Evolutionary conservation across 2,888 invertebrate species (phyloP), one percentile per base, ranked within the genome.

Genomic region (Temnothorax unifasciatus): DNA sequence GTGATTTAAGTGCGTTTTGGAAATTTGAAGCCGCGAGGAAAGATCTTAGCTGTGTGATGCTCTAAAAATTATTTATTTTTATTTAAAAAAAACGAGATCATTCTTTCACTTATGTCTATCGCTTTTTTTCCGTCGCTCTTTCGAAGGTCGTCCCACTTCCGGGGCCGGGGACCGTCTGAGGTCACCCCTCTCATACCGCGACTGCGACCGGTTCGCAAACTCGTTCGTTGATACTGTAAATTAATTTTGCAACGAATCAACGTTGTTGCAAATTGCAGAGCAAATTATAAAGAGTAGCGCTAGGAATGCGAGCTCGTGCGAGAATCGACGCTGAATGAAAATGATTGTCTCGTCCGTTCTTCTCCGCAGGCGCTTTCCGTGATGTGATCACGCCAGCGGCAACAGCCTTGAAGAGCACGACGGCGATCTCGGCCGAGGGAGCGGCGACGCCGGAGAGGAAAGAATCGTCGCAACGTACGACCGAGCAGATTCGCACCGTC

Each of bases 91-190:
- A 21, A 54, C 5, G 8, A 34, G 18, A 82, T 84, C 59, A 73
- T 68, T 71, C 52, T 47, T 75, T 73, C 59, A 54, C 61, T 54
- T 63, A 59, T 69, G 11, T 11, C 15, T 47, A 64, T 41, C 44
- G 18, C 15, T 8, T 34, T 61, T 50, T 41, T 57, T 50, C 11
- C 61, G 34, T 41, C 66, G 64, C 61, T 61, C 71, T 75, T 47
- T 1, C 69, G 87, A 89, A 91, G 92, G 91, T 82, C 89, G 74
- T 13, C 34, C 15, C 50, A 85, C 83, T 92, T 92, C 91, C 91
- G 90, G 89, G 88, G 83, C 81, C 83, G 84, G 87, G 50, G 86
- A 81, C 86, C 88, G 84, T 64, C 84, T 86, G 83, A 91, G 90
- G 87, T 89, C 85, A 47, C n/a, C 61, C 68, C 52, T 47, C 11